Percentiles rank a stretch among this genome's conserved stretches.
phyloP scores from a whole-genome alignment of 2,113 vertebrate species.

The Malurus elegans region DNA sequence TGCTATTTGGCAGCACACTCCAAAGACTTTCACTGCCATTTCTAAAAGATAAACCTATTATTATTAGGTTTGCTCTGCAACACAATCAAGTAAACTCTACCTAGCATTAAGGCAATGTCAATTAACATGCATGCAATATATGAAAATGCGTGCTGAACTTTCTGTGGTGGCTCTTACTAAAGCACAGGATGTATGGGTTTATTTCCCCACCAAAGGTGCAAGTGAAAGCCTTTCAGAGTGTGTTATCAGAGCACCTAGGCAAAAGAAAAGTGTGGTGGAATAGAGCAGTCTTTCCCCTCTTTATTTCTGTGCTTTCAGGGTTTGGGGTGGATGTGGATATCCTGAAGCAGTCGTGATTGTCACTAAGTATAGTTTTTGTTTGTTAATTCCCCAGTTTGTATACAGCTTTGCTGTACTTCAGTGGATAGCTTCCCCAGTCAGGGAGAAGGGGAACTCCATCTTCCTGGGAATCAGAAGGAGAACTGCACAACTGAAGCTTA shows the following conservation, averaged over 20 bases:
- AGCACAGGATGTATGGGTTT: background rate
- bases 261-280: background rate
- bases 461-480: constrained; percentile 67
- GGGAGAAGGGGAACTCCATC: constrained; percentile 67
- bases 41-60: background rate
- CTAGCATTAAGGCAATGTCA: background rate
- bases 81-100: background rate
- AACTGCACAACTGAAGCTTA: constrained; percentile 65
- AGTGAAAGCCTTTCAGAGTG: constrained; percentile 58
- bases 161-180: background rate
- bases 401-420: constrained; percentile 70
- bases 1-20: constrained; percentile 29
- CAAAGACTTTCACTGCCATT: constrained; percentile 53
- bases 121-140: background rate
- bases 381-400: constrained; percentile 71
- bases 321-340: constrained; percentile 61
- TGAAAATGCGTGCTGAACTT: background rate
- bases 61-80: background rate
- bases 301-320: constrained; percentile 45
- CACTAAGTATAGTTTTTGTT: constrained; percentile 71
- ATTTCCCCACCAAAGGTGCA: background rate
- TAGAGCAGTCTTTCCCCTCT: constrained; percentile 47
- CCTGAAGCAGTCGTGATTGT: constrained; percentile 62
- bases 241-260: constrained; percentile 12
- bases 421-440: constrained; percentile 70